These are phyloP conservation scores for Drosophila virilis DNA, from an alignment of 1,140 invertebrate genomes.

Conservation along the genomic window DNA sequence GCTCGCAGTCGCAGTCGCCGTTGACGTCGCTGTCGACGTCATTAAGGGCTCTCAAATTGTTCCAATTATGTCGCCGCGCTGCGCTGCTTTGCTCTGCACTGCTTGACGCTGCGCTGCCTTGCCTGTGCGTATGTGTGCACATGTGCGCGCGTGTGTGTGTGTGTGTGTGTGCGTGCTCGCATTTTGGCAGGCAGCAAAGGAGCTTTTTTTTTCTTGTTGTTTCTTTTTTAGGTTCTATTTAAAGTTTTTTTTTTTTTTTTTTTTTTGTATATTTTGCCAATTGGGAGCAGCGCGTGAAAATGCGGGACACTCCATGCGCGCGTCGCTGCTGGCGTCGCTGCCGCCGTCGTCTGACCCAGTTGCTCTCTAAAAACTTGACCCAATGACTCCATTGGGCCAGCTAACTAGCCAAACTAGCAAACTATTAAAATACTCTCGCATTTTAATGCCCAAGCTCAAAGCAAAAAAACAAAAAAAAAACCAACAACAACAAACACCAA, in stretches of 20 bases:
- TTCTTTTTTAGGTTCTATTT: constrained; percentile 61
- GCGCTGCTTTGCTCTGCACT: constrained; percentile 11
- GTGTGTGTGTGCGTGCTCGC: constrained; percentile 46
- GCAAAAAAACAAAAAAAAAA: not conserved
- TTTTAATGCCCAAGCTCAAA: constrained; percentile 55
- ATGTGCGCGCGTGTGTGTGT: constrained; percentile 21
- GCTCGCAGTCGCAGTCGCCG: not conserved
- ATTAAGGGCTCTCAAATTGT: constrained; percentile 78
- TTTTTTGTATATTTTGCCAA: constrained; percentile 35
- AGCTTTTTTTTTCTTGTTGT: constrained; percentile 35
- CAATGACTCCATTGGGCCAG: constrained; percentile 79
- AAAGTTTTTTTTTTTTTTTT: constrained; percentile 63
- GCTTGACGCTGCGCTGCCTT: constrained; percentile 27
- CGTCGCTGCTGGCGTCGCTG: constrained; percentile 31
- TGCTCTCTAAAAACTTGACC: constrained; percentile 83
- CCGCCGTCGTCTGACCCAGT: constrained; percentile 68
- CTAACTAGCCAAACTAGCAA: constrained; percentile 40
- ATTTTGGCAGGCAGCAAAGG: constrained; percentile 56
- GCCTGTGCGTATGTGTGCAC: constrained; percentile 29
- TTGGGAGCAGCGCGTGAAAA: constrained; percentile 75
- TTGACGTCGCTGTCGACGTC: constrained; percentile 52
- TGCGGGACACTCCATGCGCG: constrained; percentile 69
- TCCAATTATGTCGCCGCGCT: constrained; percentile 73
- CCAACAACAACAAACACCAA: constrained; percentile 17
- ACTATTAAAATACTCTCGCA: constrained; percentile 44